A percentile compares a stretch with the other conserved stretches of the same genome.
These are phyloP conservation scores for Camponotus pennsylvanicus DNA, from an alignment of 1,140 invertebrate species.

Conservation along the genomic window DNA sequence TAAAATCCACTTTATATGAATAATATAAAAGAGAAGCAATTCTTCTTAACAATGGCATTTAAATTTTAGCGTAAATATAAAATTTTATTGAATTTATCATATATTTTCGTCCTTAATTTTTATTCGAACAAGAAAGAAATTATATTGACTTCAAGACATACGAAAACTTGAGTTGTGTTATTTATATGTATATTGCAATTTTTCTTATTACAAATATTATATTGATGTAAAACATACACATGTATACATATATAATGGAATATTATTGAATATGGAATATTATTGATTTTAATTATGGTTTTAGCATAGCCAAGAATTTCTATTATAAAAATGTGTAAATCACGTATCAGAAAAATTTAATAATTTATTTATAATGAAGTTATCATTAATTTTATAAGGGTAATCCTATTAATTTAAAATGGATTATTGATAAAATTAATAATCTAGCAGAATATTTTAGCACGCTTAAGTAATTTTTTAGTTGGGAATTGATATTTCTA, in stretches of 20 bases:
- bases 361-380: not conserved
- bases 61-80: not conserved
- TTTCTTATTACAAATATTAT: not conserved
- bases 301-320: not conserved
- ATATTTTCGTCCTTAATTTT: not conserved
- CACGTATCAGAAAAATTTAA: not conserved
- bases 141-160: not conserved
- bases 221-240: not conserved
- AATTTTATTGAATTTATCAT: conserved; percentile 6
- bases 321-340: not conserved
- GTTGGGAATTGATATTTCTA: not conserved
- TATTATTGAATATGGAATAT: not conserved
- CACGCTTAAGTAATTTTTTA: not conserved
- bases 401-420: not conserved
- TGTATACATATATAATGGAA: not conserved
- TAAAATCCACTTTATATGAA: not conserved
- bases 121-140: not conserved
- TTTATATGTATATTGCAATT: not conserved
- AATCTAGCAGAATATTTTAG: not conserved
- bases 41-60: conserved; percentile 15
- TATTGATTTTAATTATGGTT: not conserved
- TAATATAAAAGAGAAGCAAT: not conserved
- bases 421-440: not conserved
- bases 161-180: not conserved
- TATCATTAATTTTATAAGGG: not conserved